Evolutionary conservation across 1,140 invertebrate species (phyloP).

Genomic region (Archegozetes longisetosus): DNA sequence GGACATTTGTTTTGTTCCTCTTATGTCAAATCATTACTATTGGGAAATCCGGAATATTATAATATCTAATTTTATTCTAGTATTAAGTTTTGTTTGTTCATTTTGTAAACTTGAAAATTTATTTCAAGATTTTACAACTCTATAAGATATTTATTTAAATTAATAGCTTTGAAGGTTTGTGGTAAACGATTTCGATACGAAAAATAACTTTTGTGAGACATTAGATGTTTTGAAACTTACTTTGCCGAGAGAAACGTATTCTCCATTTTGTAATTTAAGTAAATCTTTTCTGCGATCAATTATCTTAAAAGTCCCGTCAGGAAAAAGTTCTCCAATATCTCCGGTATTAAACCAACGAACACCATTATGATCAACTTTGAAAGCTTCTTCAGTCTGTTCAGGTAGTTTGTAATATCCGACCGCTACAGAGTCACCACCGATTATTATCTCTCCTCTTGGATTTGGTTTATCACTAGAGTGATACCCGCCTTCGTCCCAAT

Average conservation of each 20-base stretch:
- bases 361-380: conserved; percentile 37
- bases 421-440: conserved; percentile 74
- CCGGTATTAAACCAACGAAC: conserved; percentile 87
- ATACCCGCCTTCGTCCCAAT: conserved; percentile 59
- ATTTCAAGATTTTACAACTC: conserved; percentile 95
- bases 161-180: conserved; percentile 89
- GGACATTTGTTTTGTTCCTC: no score
- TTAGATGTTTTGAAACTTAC: no score
- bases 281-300: no score
- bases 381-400: conserved; percentile 74
- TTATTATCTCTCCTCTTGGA: no score
- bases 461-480: not conserved
- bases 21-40: no score
- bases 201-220: no score
- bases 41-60: not conserved
- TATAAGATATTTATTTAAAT: conserved; percentile 94
- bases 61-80: not conserved
- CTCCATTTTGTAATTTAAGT: no score
- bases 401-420: conserved; percentile 86
- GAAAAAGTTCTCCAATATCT: conserved; percentile 81
- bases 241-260: no score
- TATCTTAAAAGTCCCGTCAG: conserved; percentile 83
- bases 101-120: no score
- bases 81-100: no score
- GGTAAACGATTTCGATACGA: no score